Evolutionary conservation across 2,888 invertebrate genomes (phyloP).

Genomic region (Cistogaster globosa): DNA sequence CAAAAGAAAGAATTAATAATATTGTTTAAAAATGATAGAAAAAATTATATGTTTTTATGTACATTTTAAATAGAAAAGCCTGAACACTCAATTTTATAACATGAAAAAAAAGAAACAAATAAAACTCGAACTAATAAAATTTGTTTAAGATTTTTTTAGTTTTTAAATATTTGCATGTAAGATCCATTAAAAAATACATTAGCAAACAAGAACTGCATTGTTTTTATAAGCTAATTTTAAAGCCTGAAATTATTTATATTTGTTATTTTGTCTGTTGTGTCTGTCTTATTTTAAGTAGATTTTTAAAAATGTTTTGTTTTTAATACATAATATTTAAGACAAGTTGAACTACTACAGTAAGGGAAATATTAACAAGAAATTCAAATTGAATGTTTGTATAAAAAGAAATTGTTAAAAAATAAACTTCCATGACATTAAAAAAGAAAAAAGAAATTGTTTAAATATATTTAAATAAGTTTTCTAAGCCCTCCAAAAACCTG

Average conservation of each 20-base stretch:
- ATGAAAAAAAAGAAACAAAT: not conserved
- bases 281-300: slow-evolving; percentile 59
- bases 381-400: slow-evolving; percentile 35
- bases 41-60: not conserved
- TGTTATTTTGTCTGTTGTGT: slow-evolving; percentile 46
- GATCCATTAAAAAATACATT: not conserved
- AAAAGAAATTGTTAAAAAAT: slow-evolving; percentile 44
- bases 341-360: slow-evolving; percentile 17
- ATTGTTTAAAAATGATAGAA: not conserved
- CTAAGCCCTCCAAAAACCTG: not conserved
- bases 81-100: not conserved
- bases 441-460: slow-evolving; percentile 6
- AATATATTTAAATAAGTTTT: slow-evolving; percentile 34
- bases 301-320: not conserved
- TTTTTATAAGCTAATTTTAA: slow-evolving; percentile 59
- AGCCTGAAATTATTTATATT: slow-evolving; percentile 39
- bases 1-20: slow-evolving; percentile 13
- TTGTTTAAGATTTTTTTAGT: not conserved
- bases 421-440: slow-evolving; percentile 62
- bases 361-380: slow-evolving; percentile 14
- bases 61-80: not conserved
- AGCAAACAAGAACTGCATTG: slow-evolving; percentile 64
- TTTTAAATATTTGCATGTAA: slow-evolving; percentile 24
- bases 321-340: slow-evolving; percentile 47
- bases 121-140: not conserved